phyloP scores from a whole-genome alignment of 2,888 invertebrate species.

The Trachelus tabidus region DNA sequence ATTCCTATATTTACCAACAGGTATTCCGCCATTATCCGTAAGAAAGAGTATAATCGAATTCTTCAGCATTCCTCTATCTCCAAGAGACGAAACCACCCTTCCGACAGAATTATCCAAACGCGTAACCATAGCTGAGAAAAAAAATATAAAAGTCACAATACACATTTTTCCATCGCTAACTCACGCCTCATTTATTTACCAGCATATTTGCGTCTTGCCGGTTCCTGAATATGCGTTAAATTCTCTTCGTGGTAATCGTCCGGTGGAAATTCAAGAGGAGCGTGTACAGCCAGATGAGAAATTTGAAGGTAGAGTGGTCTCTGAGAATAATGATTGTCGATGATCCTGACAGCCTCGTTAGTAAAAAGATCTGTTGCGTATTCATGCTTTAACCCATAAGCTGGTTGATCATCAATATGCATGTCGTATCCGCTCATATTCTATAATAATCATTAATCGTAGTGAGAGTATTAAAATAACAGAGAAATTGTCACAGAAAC shows the following conservation, averaged over 20 bases:
- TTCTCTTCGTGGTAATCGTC: constrained; percentile 75
- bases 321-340: constrained; percentile 70
- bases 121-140: constrained; percentile 70
- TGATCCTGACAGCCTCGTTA: constrained; percentile 74
- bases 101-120: constrained; percentile 75
- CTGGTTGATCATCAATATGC: constrained; percentile 66
- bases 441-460: constrained; percentile 32
- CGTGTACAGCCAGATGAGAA: constrained; percentile 85
- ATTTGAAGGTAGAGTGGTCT: constrained; percentile 84
- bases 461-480: constrained; percentile 30
- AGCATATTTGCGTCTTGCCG: constrained; percentile 78
- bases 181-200: constrained; percentile 67
- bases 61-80: constrained; percentile 68
- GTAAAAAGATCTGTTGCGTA: constrained; percentile 82
- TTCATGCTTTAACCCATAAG: constrained; percentile 65
- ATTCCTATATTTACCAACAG: constrained; percentile 68
- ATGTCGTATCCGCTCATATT: constrained; percentile 68
- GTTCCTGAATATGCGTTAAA: constrained; percentile 75
- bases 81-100: constrained; percentile 69
- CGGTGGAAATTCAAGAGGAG: constrained; percentile 75
- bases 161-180: not conserved
- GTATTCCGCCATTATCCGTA: constrained; percentile 74
- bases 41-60: constrained; percentile 75
- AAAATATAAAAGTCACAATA: not conserved
- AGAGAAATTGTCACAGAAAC: constrained; percentile 25